Conservation (phyloP, 2,888 invertebrate species). For the Dynastes maya region DNA sequence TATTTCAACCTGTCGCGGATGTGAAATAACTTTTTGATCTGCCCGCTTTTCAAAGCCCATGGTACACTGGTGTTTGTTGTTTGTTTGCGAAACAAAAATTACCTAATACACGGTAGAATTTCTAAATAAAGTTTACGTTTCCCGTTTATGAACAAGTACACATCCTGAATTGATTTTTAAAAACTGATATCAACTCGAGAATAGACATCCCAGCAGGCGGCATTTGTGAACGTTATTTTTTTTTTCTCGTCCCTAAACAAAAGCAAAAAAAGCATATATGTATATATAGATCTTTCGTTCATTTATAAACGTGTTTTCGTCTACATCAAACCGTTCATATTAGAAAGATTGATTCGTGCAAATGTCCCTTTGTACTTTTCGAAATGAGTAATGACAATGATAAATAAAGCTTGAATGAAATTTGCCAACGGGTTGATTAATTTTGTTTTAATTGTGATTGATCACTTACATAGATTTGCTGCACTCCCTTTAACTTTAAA, state of each 20-base stretch:
- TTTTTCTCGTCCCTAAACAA: not conserved
- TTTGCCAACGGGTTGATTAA: constrained; percentile 30
- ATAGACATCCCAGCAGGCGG: not conserved
- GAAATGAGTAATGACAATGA: constrained; percentile 34
- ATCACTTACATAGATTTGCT: constrained; percentile 15
- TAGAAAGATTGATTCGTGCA: constrained; percentile 30
- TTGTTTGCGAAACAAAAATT: constrained; percentile 18
- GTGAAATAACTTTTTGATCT: constrained; percentile 11
- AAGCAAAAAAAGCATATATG: not conserved
- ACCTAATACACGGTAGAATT: constrained; percentile 7
- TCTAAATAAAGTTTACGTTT: not conserved
- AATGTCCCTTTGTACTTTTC: constrained; percentile 32
- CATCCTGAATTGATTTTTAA: constrained; percentile 20
- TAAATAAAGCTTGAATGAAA: constrained; percentile 35
- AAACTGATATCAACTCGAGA: constrained; percentile 32
- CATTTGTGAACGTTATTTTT: not conserved
- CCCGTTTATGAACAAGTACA: constrained; percentile 1
- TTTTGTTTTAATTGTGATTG: constrained; percentile 41
- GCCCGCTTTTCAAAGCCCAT: not conserved
- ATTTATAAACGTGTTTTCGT: not conserved
- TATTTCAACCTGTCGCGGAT: not conserved
- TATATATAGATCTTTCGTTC: not conserved
- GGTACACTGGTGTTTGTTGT: not conserved
- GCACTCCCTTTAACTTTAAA: not conserved
- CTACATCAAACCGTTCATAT: constrained; percentile 2